These are phyloP conservation scores for Matsumurasca onukii DNA, from an alignment of 1,140 invertebrate species.

Conservation along the genomic window DNA sequence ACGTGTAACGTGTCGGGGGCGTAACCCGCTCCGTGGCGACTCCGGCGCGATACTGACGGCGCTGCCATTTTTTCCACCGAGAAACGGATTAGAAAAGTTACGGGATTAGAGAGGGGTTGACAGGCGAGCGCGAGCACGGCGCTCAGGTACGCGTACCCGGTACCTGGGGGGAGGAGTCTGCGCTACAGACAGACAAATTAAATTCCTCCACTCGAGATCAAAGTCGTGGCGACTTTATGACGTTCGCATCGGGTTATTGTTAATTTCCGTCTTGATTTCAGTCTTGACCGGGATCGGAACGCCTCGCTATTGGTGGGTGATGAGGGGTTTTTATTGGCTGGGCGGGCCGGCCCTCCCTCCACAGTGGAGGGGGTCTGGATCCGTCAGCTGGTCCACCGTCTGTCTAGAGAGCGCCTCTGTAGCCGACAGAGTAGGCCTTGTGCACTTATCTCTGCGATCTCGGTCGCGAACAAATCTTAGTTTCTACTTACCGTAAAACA, in stretches of 20 bases:
- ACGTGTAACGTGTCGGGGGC: not conserved
- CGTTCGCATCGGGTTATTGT: not conserved
- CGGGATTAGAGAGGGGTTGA: conserved; percentile 28
- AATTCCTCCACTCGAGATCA: conserved; percentile 1
- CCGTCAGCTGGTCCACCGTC: too few species aligned
- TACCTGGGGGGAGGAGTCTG: conserved; percentile 6
- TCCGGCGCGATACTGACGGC: not conserved
- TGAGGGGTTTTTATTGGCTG: conserved; percentile 21
- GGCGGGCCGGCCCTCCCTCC: conserved; percentile 8
- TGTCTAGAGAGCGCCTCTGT: too few species aligned
- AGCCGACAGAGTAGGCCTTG: too few species aligned
- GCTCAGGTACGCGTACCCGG: not conserved
- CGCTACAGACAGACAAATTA: not conserved
- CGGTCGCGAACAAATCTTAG: too few species aligned
- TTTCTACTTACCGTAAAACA: too few species aligned
- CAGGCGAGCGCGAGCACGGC: not conserved
- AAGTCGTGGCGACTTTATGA: conserved; percentile 14
- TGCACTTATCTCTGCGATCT: too few species aligned
- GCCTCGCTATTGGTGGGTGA: conserved; percentile 11
- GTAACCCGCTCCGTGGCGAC: not conserved
- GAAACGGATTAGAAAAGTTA: conserved; percentile 35
- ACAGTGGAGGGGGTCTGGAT: not conserved
- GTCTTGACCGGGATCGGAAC: conserved; percentile 6
- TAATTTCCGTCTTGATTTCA: conserved; percentile 24
- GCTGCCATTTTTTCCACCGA: conserved; percentile 33